A percentile compares a stretch with the other conserved stretches of the same genome.
phyloP scores from a whole-genome alignment of 2,797 vertebrate species.

The Pangasius djambal region DNA sequence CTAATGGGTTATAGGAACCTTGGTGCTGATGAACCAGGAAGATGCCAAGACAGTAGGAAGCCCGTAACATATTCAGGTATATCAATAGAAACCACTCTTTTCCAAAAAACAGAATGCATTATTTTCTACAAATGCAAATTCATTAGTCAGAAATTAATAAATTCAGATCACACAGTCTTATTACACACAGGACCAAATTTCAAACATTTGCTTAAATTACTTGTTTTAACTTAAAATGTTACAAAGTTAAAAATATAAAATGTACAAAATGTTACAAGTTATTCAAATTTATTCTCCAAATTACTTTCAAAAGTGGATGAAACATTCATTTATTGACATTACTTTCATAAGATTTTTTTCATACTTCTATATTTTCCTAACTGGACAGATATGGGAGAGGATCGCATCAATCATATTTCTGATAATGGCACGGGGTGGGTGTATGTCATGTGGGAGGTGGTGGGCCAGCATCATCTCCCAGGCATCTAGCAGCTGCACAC shows the following conservation, averaged over 20 bases:
- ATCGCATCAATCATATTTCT: conserved; percentile 90
- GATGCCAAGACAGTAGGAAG: not conserved
- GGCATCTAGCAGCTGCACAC: conserved; percentile 89
- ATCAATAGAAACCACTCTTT: not conserved
- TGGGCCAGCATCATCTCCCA: conserved; percentile 89
- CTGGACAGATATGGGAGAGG: conserved; percentile 87
- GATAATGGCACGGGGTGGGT: conserved; percentile 85
- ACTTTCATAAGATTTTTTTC: not conserved
- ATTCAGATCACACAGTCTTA: not conserved
- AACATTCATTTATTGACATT: not conserved
- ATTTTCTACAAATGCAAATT: not conserved
- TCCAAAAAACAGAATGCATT: too few relatives aligned
- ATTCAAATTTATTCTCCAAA: not conserved
- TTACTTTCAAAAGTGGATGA: too few relatives aligned
- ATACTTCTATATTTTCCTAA: conserved; percentile 27
- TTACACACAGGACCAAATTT: not conserved
- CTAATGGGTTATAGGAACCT: not conserved
- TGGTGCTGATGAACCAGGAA: not conserved
- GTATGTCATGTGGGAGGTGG: conserved; percentile 87
- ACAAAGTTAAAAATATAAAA: too few relatives aligned
- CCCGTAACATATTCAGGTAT: not conserved
- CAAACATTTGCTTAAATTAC: not conserved
- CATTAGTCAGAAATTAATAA: not conserved
- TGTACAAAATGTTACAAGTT: not conserved
- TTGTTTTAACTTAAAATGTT: not conserved